phyloP scores from a whole-genome alignment of 1,140 invertebrate species.

The Ceratina australensis region DNA sequence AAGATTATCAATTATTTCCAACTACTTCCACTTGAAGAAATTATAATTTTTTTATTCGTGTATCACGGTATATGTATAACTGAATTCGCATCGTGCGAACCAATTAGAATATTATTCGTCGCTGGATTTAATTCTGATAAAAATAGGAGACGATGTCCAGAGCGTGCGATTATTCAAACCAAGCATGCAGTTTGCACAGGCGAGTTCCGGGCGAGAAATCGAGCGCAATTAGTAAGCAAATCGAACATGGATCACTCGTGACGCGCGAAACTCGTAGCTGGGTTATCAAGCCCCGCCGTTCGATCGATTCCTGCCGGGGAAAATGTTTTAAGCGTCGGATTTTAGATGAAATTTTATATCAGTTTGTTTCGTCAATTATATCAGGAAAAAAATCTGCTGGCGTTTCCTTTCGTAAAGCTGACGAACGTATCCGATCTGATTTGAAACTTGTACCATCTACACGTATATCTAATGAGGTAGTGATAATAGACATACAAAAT shows the following conservation, averaged over 20 bases:
- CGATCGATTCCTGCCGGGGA: not conserved
- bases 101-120: slow-evolving; percentile 11
- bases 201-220: not conserved
- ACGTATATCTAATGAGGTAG: too few relatives aligned
- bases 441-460: too few relatives aligned
- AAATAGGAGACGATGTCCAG: not conserved
- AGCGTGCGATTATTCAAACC: not conserved
- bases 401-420: too few relatives aligned
- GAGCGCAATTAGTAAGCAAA: slow-evolving; percentile 4
- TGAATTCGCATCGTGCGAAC: too few relatives aligned
- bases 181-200: too few relatives aligned
- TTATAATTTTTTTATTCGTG: not conserved
- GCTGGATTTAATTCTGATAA: not conserved
- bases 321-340: too few relatives aligned
- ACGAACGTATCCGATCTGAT: too few relatives aligned
- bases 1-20: too few relatives aligned
- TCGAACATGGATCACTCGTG: not conserved
- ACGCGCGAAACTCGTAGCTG: not conserved
- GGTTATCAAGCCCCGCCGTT: not conserved
- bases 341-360: not conserved
- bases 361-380: too few relatives aligned
- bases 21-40: too few relatives aligned
- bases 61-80: not conserved
- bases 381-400: too few relatives aligned
- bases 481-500: too few relatives aligned